Evolutionary conservation across 2,797 vertebrate species (phyloP), one percentile per base, ranked within the genome.

Genomic region (Chromobotia macracanthus): DNA sequence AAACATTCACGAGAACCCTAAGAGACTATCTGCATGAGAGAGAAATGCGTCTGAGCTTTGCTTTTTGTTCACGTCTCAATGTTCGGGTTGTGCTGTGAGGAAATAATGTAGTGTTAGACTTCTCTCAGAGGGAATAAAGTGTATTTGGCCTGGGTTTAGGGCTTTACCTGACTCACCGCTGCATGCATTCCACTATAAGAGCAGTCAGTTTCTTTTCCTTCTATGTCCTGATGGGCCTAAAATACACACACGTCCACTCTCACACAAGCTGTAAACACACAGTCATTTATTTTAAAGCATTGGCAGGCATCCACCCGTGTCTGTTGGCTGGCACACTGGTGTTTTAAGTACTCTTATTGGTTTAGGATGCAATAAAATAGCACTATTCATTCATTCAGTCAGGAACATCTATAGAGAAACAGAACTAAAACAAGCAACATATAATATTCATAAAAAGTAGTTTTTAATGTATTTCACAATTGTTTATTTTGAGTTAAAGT

Each of bases 281-380:
- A 31, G 38, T 46, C 1, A 23, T 51, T 25, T 21, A 51, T 25
- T 13, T 28, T 50, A 60, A 46, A 60, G 41, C 21, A n/a, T 38
- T 80, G 63, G 79, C 68, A 75, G 35, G 31, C 41, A 11, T 76
- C 63, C 44, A 60, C 73, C n/a, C 67, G 38, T 58, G 38, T 50
- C 41, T 64, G 11, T 70, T 56, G 66, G 67, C 51, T 60, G 65
- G 56, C 44, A 70, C 28, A 28, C 56, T 69, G 41, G 44, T 61
- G 75, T 71, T 77, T 58, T 48, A 68, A 44, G 41, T 44, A 3
- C 68, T 46, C 38, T 65, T 65, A 18, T 41, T 66, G 35, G 16
- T 7, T 35, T 28, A 38, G 35, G 35, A 38, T 38, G 35, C 35
- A 38, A 31, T 53, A 38, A 75, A 44, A 65, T 19, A n/a, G 21